Evolutionary conservation across 2,797 vertebrate species (phyloP).

Genomic region (Lutjanus argentimaculatus): DNA sequence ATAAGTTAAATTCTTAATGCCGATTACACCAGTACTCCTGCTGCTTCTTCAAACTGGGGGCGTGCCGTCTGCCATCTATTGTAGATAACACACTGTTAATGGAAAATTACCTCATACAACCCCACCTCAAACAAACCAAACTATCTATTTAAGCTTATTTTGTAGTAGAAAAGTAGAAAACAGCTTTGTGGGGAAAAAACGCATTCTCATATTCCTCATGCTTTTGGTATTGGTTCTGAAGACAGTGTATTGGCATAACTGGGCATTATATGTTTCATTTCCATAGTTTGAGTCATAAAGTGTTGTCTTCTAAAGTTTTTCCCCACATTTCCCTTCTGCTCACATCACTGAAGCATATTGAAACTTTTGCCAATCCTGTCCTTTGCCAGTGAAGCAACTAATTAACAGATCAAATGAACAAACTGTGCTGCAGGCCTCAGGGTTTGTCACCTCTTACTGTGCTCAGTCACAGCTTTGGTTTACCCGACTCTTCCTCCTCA

Average conservation of each 20-base stretch:
- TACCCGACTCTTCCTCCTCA: background rate
- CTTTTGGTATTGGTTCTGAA: background rate
- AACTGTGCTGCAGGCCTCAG: constrained; percentile 10
- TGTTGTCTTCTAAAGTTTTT: background rate
- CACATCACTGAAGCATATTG: background rate
- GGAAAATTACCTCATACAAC: no score
- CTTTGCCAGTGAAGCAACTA: background rate
- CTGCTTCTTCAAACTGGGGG: no score
- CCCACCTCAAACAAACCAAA: no score
- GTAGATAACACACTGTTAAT: no score
- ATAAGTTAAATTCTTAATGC: no score
- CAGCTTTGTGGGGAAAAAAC: no score
- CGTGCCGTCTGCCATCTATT: no score
- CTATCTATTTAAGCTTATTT: background rate
- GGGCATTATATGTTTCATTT: background rate
- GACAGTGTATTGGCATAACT: rapidly evolving
- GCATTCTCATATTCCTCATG: no score
- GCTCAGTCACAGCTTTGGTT: background rate
- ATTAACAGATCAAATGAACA: background rate
- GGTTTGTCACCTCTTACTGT: no score
- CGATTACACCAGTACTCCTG: no score
- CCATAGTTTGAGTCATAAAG: no score
- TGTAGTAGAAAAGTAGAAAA: no score
- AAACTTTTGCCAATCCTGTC: background rate
- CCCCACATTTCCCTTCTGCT: background rate